Conservation (phyloP, 2,797 vertebrate species). For the Gymnodraco acuticeps region DNA sequence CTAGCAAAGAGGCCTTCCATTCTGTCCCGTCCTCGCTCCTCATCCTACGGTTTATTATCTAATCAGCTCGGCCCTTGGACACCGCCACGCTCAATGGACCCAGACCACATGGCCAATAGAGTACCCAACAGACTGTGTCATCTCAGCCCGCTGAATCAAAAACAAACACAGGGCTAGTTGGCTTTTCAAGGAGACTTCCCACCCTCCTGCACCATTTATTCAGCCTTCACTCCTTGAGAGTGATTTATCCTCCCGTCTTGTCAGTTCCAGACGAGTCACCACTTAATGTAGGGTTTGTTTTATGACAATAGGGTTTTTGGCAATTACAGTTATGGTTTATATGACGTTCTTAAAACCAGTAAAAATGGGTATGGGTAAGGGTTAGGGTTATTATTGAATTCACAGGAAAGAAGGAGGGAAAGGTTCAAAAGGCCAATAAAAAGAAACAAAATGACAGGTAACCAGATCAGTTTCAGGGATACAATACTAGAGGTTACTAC, state of each 20-base stretch:
- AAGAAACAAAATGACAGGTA: too few relatives aligned
- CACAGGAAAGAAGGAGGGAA: too few relatives aligned
- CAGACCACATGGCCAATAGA: constrained; percentile 87
- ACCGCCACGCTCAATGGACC: constrained; percentile 83
- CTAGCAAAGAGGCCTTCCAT: constrained; percentile 4
- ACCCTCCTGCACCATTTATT: constrained; percentile 60
- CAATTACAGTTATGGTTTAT: too few relatives aligned
- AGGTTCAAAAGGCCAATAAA: too few relatives aligned
- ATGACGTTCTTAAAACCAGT: too few relatives aligned
- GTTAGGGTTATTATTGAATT: too few relatives aligned
- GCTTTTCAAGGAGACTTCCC: constrained; percentile 66
- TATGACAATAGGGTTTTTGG: too few relatives aligned
- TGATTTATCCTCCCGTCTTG: constrained; percentile 61
- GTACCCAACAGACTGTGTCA: constrained; percentile 87
- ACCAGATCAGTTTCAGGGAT: too few relatives aligned
- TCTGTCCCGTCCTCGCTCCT: constrained; percentile 47
- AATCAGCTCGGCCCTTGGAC: constrained; percentile 79
- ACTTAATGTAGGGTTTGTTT: neutral
- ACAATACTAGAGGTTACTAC: too few relatives aligned
- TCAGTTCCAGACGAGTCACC: constrained; percentile 19
- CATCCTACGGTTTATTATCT: constrained; percentile 81
- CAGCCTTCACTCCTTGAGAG: constrained; percentile 51
- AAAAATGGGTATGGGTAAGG: too few relatives aligned
- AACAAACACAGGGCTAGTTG: constrained; percentile 82
- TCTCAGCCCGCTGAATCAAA: constrained; percentile 84